Base-by-base conservation (phyloP, 2,888 invertebrate species). In the Hyposoter didymator region DNA sequence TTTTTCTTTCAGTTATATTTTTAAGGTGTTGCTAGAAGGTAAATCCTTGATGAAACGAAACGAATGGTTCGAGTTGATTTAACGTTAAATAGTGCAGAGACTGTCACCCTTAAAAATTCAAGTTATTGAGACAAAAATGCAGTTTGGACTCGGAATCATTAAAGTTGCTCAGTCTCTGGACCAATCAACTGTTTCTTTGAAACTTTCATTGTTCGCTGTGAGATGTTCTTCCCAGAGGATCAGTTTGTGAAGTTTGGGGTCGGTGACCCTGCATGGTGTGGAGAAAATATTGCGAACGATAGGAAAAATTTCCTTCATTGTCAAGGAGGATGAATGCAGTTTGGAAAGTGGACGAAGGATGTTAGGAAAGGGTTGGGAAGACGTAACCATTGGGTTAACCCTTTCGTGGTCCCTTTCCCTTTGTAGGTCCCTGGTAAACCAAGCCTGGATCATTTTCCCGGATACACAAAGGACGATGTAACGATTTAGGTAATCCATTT, bases 401-500 rank as follows among this genome's bases (percentile, higher is more conserved):
- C 49, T 47, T 70, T 70, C 47, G 8, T 7, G 35, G 17, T 28
- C 49, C 70, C 70, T 70, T 72, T 28, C 35, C 52, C 70, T 70
- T 72, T 55, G 12, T 39, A 28, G 35, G 35, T 72, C 72, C 14
- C 45, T 45, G 45, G 66, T 45, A 67, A 17, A 70, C 28, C 49
- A 52, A n/a, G 7, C 49, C 22, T 17, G 32, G 72, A 12, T 55
- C 72, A 72, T 72, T 72, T 72, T 55, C 52, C 52, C 39, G 67
- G 19, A 52, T 39, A 39, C 43, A 52, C 52, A 45, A 55, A 19
- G 35, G 52, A 55, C 72, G 55, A 52, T 72, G 72, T 55, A 72
- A 72, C 72, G 72, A 55, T 35, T 72, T 52, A 39, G 45, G 39
- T 64, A 49, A 79, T 72, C 64, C 69, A 45, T 78, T 28, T 32